Evolutionary conservation across 2,113 vertebrate genomes (phyloP).

Genomic region (Anseranas semipalmata): DNA sequence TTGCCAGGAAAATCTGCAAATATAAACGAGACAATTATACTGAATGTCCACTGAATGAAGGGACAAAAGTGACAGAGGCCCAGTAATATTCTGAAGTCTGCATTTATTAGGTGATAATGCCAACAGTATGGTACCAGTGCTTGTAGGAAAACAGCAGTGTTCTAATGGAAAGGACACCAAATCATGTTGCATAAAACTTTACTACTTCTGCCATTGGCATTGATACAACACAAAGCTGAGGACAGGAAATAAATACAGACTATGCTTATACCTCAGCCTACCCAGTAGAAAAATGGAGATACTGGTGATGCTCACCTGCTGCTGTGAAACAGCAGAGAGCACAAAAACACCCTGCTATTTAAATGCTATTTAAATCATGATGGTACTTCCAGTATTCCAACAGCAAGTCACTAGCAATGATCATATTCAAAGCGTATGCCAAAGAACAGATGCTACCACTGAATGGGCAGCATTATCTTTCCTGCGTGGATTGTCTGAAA

Average conservation of each 20-base stretch:
- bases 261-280: background rate
- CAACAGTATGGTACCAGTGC: background rate
- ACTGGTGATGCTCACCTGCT: background rate
- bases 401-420: background rate
- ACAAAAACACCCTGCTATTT: background rate
- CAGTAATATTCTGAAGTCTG: background rate
- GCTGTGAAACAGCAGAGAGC: background rate
- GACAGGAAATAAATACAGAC: background rate
- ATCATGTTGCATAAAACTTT: background rate
- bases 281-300: background rate
- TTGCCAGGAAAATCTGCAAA: background rate
- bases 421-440: background rate
- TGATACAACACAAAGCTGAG: background rate
- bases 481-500: constrained; percentile 54
- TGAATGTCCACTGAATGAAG: background rate
- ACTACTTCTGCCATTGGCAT: background rate
- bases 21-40: background rate
- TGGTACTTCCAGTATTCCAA: constrained; percentile 24
- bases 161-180: background rate
- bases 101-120: background rate
- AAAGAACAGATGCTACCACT: constrained; percentile 59
- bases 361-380: background rate
- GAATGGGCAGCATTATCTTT: constrained; percentile 58
- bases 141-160: background rate
- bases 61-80: background rate